Conservation (phyloP, 2,797 vertebrate genomes). For the Carapus acus region DNA sequence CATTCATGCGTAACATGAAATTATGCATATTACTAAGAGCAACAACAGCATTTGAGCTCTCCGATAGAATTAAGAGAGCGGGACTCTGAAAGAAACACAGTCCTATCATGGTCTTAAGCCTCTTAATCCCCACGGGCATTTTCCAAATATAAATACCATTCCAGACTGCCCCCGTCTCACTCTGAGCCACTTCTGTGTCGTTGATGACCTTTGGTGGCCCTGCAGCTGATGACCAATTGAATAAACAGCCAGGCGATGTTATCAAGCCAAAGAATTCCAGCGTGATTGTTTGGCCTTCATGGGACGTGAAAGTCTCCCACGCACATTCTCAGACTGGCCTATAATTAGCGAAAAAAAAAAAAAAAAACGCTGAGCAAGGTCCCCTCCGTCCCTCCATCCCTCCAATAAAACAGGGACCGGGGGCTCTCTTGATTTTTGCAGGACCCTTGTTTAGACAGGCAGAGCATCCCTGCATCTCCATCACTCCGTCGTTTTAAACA, state of each 20-base stretch:
- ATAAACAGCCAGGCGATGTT: constrained; percentile 29
- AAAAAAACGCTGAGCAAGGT: constrained; percentile 12
- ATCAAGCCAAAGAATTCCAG: constrained; percentile 32
- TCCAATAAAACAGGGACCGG: constrained; percentile 31
- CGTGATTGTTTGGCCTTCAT: constrained; percentile 43
- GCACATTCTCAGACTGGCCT: constrained; percentile 24
- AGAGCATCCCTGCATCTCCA: background rate
- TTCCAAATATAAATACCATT: constrained; percentile 2
- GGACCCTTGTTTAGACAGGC: too few relatives aligned
- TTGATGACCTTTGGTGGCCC: constrained; percentile 2
- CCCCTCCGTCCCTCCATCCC: too few relatives aligned
- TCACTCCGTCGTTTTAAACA: too few relatives aligned
- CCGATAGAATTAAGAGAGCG: background rate
- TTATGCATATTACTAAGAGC: too few relatives aligned
- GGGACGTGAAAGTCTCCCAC: constrained; percentile 57
- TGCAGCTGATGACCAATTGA: constrained; percentile 8
- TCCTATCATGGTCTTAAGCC: background rate
- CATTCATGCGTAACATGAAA: too few relatives aligned
- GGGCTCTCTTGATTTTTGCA: too few relatives aligned
- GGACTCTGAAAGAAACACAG: background rate
- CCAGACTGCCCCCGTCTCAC: background rate
- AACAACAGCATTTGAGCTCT: too few relatives aligned
- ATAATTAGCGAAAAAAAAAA: constrained; percentile 51
- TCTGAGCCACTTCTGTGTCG: background rate
- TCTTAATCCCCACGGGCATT: constrained; percentile 6